Conservation (phyloP, 2,113 vertebrate genomes). For the Notothenia coriiceps region DNA sequence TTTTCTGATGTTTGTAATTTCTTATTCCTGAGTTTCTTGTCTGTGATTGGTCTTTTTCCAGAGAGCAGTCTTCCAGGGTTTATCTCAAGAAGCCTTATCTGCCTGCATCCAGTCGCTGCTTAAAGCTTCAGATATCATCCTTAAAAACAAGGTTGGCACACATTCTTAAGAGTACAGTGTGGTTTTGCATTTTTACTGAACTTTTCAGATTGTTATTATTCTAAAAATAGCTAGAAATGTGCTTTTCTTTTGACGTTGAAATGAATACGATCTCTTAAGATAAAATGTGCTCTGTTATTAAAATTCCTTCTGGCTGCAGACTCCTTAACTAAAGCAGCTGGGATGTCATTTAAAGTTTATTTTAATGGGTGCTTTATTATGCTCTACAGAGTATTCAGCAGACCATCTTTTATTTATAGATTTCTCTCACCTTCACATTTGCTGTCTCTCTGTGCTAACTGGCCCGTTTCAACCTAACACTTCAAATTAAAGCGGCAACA, state of each 20-base stretch:
- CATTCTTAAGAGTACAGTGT: not conserved
- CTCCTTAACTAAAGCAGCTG: conserved; percentile 53
- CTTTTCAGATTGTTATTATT: conserved; percentile 21
- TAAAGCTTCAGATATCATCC: conserved; percentile 93
- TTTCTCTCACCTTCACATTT: conserved; percentile 63
- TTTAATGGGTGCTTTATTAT: conserved; percentile 63
- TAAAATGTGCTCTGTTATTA: conserved; percentile 31
- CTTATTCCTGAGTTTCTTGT: conserved; percentile 24
- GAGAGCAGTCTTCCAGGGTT: conserved; percentile 98
- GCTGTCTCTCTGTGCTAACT: conserved; percentile 68
- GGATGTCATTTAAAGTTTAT: conserved; percentile 61
- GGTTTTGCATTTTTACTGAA: conserved; percentile 21
- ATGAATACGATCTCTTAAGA: conserved; percentile 26
- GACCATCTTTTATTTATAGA: conserved; percentile 69
- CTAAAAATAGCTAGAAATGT: conserved; percentile 28
- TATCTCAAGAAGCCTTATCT: conserved; percentile 97
- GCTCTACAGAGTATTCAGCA: conserved; percentile 51
- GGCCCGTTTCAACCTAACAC: conserved; percentile 61
- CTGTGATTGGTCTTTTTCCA: conserved; percentile 76
- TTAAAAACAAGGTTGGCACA: conserved; percentile 95
- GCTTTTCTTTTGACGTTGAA: conserved; percentile 31
- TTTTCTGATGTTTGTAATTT: not conserved
- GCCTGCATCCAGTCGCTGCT: conserved; percentile 97
- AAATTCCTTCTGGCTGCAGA: conserved; percentile 33
- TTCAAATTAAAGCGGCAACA: conserved; percentile 65